Evolutionary conservation across 1,140 invertebrate genomes (phyloP), one percentile per base, ranked within the genome.

Genomic region (Plectrocnemia conspersa): DNA sequence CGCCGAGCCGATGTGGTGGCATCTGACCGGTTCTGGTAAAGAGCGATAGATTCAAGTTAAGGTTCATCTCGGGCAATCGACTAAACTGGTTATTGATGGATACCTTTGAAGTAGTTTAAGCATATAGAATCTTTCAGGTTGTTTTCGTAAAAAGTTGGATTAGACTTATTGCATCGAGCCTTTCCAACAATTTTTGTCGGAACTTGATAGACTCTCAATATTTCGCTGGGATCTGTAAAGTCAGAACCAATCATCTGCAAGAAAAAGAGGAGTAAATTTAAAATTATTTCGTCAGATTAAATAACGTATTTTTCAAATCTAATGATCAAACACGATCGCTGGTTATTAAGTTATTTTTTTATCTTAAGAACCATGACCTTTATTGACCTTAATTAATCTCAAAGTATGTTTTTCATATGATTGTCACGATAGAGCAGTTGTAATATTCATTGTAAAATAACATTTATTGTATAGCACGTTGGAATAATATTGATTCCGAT

Each of bases 1-100:
- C 22, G 36, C n/a, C 29, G 56, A 58, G 13, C 56, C 52, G 16
- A 53, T 10, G 7, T 35, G 35, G 40, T 58, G 56, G 33, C 56
- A 58, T 3, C 35, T 33, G 18, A 49, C 29, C 2, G 45, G 41
- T 15, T 49, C 45, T 49, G 11, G 24, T n/a, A 33, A 54, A n/a
- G 18, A 13, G 6, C n/a, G 18, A 48, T 40, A 40, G 7, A 7
- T n/a, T 40, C 6, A 29, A 29, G n/a, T 29, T 29, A n/a, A 29
- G 27, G 6, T 7, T 7, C n/a, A 29, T n/a, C n/a, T 29, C 6
- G 6, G 27, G 6, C n/a, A 29, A 7, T 29, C 27, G 27, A 29
- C 27, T 7, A 29, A 29, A 7, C 27, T 7, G 27, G n/a, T 29
- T n/a, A 29, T 29, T 29, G 27, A 7, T 15, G 13, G 4, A 40